Conservation (phyloP, 2,797 vertebrate species). For the Trachops cirrhosus region DNA sequence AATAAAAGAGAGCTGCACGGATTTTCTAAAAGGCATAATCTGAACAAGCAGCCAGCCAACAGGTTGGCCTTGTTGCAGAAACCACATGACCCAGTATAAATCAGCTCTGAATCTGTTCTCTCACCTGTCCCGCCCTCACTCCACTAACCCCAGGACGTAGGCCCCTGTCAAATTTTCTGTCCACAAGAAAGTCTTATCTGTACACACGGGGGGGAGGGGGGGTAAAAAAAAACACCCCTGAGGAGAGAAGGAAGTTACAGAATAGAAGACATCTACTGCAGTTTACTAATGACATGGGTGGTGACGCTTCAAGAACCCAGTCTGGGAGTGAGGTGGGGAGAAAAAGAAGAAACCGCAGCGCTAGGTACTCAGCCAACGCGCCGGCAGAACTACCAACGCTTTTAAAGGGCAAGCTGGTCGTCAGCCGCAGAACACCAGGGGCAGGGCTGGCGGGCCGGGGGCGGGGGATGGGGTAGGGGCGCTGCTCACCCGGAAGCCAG, state of each 20-base stretch:
- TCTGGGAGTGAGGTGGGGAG: not conserved
- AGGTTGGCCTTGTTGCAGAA: not conserved
- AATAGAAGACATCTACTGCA: not conserved
- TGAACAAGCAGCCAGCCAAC: not conserved
- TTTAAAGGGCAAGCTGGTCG: not conserved
- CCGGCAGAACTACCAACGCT: not conserved
- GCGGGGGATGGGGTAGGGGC: not conserved
- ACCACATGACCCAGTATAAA: not conserved
- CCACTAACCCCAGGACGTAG: not conserved
- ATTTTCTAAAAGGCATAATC: not conserved
- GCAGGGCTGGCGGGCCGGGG: not conserved
- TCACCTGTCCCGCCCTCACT: not conserved
- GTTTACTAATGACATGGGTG: not conserved
- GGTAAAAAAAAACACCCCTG: not conserved
- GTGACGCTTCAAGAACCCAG: not conserved
- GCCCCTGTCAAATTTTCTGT: not conserved
- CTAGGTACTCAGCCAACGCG: not conserved
- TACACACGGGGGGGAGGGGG: not conserved
- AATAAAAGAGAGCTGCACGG: not conserved
- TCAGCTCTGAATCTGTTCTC: not conserved
- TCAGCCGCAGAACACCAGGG: not conserved
- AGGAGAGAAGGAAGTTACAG: conserved; percentile 21
- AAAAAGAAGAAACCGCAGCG: not conserved
- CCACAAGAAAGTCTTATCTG: no score
- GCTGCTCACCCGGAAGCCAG: not conserved